Evolutionary conservation across 2,113 vertebrate genomes (phyloP).

Genomic region (Myrmecophaga tridactyla): DNA sequence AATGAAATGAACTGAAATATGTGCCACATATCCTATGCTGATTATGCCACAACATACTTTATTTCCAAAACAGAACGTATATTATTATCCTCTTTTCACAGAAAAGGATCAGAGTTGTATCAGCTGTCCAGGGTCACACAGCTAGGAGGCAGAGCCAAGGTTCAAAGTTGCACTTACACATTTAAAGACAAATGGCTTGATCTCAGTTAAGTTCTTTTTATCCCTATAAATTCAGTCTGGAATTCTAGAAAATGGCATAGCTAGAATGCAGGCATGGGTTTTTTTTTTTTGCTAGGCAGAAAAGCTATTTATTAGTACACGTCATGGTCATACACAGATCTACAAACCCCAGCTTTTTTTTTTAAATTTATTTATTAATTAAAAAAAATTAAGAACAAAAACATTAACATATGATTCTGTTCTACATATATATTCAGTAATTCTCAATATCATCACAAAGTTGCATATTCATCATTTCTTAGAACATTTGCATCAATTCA

Average conservation of each 20-base stretch:
- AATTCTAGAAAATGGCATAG: neutral
- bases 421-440: too few species aligned
- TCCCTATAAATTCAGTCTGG: neutral
- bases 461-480: too few species aligned
- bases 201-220: constrained; percentile 3
- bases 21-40: too few species aligned
- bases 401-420: too few species aligned
- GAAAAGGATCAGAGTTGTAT: neutral
- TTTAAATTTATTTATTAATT: too few species aligned
- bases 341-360: too few species aligned
- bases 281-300: too few species aligned
- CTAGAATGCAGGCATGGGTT: neutral
- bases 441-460: too few species aligned
- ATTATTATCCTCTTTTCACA: neutral
- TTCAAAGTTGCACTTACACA: neutral
- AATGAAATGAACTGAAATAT: neutral
- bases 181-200: neutral
- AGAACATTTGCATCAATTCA: too few species aligned
- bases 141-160: neutral
- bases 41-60: neutral
- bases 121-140: neutral
- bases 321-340: too few species aligned
- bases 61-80: neutral
- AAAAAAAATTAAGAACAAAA: too few species aligned
- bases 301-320: too few species aligned